phyloP scores from a whole-genome alignment of 2,888 invertebrate genomes.

The Metacarcinus magister region DNA sequence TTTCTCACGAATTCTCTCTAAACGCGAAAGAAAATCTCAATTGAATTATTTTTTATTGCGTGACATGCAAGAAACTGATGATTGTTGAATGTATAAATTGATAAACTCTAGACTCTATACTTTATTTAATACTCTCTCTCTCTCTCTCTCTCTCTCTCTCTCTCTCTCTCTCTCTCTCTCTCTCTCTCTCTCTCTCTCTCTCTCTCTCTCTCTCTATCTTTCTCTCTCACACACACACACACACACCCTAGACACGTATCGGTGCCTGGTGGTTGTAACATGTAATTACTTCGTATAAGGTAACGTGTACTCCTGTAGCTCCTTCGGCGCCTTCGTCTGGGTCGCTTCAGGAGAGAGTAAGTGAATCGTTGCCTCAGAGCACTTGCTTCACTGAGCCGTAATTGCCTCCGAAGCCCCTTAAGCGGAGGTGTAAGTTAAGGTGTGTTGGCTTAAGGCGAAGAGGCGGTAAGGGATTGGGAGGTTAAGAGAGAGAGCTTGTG shows the following conservation, averaged over 20 bases:
- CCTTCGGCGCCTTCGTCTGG: neutral
- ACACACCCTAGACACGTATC: neutral
- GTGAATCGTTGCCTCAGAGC: conserved; percentile 27
- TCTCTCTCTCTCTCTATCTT: neutral
- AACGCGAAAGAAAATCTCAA: neutral
- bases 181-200: neutral
- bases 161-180: neutral
- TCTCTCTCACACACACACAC: neutral
- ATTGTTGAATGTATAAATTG: neutral
- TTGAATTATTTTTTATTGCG: neutral
- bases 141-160: neutral
- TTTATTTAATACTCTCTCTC: neutral
- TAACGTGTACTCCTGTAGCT: neutral
- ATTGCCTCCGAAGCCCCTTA: neutral
- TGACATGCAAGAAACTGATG: neutral
- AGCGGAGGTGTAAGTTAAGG: neutral
- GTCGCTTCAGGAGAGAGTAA: neutral
- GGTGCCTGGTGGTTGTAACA: neutral
- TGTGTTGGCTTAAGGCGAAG: neutral
- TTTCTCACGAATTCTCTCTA: neutral
- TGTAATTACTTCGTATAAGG: neutral
- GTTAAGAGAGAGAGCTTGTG: no score
- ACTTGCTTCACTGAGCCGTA: neutral
- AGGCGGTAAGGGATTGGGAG: neutral
- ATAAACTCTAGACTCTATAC: neutral